Percentiles rank a stretch among this genome's conserved stretches.
Conservation (phyloP, 2,797 vertebrate genomes). For the Eospalax fontanierii region DNA sequence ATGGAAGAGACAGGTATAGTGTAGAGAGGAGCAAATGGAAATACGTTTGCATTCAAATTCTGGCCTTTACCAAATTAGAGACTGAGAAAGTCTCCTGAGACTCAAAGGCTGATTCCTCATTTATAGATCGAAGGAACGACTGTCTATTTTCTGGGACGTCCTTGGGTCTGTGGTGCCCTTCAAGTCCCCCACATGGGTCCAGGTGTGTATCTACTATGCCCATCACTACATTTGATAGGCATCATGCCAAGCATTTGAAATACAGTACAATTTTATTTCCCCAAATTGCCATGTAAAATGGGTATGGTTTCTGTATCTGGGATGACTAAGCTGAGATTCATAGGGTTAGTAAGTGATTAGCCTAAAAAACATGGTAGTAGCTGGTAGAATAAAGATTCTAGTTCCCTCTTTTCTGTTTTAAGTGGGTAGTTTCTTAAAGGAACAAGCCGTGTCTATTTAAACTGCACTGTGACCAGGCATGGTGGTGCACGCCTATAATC, state of each 20-base stretch:
- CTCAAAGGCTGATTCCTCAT: not conserved
- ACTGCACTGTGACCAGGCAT: not conserved
- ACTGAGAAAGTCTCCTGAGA: not conserved
- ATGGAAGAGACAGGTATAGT: not conserved
- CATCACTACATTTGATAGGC: not conserved
- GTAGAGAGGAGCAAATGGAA: not conserved
- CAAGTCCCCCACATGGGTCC: not conserved
- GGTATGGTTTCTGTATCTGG: not conserved
- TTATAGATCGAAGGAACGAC: not conserved
- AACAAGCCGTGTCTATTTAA: not conserved
- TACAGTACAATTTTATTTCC: not conserved
- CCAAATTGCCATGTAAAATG: not conserved
- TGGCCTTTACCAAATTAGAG: not conserved
- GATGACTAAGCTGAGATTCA: not conserved
- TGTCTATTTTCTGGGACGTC: not conserved
- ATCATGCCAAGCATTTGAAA: not conserved
- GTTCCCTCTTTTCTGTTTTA: not conserved
- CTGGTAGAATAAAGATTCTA: not conserved
- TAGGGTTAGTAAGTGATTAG: not conserved
- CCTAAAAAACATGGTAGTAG: not conserved
- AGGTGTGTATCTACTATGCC: accelerated
- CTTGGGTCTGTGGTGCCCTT: not conserved
- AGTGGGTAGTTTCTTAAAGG: not conserved
- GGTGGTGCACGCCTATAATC: not conserved
- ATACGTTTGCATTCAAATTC: not conserved